These are phyloP conservation scores for Leucopsar rothschildi DNA, from an alignment of 2,113 vertebrate species.

Conservation along the genomic window DNA sequence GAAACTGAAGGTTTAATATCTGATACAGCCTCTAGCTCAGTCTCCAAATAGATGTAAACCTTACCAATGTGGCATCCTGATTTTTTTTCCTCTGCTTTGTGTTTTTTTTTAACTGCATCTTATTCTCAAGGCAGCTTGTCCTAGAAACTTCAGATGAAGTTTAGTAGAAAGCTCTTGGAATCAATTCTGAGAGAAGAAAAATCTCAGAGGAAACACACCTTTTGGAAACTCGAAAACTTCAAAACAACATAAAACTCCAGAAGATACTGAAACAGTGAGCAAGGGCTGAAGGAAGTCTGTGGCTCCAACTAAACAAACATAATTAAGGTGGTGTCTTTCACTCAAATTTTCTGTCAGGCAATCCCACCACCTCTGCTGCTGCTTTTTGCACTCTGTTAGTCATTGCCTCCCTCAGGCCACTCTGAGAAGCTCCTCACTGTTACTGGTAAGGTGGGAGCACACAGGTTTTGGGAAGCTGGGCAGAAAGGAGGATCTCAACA, in stretches of 20 bases:
- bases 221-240: background rate
- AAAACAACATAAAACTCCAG: background rate
- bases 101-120: background rate
- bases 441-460: background rate
- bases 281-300: background rate
- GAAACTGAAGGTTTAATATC: conserved; percentile 17
- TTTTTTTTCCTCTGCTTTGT: background rate
- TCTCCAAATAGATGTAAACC: conserved; percentile 26
- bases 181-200: conserved; percentile 18
- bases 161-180: conserved; percentile 16
- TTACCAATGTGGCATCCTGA: background rate
- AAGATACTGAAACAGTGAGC: background rate
- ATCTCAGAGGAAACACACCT: background rate
- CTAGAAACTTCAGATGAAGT: conserved; percentile 43
- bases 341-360: background rate
- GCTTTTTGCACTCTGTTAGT: background rate
- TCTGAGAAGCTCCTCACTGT: background rate
- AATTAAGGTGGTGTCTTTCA: background rate
- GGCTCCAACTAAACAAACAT: background rate
- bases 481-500: background rate
- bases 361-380: background rate
- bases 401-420: background rate
- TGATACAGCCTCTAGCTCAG: background rate
- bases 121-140: conserved; percentile 10
- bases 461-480: background rate